Base-by-base conservation (phyloP, 2,888 invertebrate genomes). In the Stenotaenia linearis region DNA sequence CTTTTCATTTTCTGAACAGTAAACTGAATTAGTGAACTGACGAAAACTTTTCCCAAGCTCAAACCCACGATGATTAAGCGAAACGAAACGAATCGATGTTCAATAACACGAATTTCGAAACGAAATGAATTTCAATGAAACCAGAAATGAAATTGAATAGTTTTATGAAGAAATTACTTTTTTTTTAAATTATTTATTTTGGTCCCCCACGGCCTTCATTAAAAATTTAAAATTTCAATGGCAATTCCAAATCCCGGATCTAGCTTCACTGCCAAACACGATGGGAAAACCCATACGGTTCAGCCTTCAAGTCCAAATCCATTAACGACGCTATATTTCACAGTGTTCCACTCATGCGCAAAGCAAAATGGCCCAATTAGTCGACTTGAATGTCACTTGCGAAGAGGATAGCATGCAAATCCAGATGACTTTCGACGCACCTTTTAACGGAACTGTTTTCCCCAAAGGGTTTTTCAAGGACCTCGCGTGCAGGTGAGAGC, bases 401-500 rank as follows among this genome's bases (percentile, higher is more conserved):
- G 87, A 88, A 1, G 85, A 85, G 0, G 87, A 88, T 80, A 90
- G 87, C 32, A 90, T 91, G 83, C 87, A 89, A 77, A 91, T 92
- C 0, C 89, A 88, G 0, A 88, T 92, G 0, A 90, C 91, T 75
- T 92, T 92, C 84, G 86, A 89, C 9, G 89, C 90, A 80, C 87
- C 90, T 0, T 92, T 90, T 83, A 89, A 90, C 83, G 92, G 92
- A 15, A 88, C 92, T 37, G 90, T 92, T 80, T 92, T 91, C 87
- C 92, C 91, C 84, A 91, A 92, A 84, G 91, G 91, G 15, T 89
- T 89, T 82, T 89, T 90, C 84, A 89, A 88, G 81, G 90, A 92
- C 84, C 89, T 90, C 15, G 90, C 89, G 82, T 92, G 92, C 90
- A 89, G 90, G 91, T 91, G 85, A 89, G 89, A n/a, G 56, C 6